phyloP scores from a whole-genome alignment of 2,888 invertebrate species.

The Drosophila setosimentum region DNA sequence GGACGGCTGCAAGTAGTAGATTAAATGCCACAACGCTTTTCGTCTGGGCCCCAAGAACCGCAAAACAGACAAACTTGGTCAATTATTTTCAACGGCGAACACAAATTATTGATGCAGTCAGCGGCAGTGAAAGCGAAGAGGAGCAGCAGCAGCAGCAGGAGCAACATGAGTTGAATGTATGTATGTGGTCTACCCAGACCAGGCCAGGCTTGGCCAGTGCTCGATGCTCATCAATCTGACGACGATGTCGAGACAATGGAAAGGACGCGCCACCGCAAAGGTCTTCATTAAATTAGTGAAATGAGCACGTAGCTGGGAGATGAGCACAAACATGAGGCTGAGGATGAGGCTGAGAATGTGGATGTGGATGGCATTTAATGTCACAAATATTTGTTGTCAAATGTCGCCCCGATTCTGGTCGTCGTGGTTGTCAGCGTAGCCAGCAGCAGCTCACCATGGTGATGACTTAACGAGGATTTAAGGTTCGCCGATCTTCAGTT shows the following conservation, averaged over 20 bases:
- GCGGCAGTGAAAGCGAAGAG: slow-evolving; percentile 48
- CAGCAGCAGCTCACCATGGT: slow-evolving; percentile 54
- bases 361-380: slow-evolving; percentile 65
- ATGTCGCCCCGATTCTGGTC: slow-evolving; percentile 60
- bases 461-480: slow-evolving; percentile 77
- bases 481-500: slow-evolving; percentile 2
- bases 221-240: slow-evolving; percentile 72
- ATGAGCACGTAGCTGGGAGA: slow-evolving; percentile 63
- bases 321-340: slow-evolving; percentile 20
- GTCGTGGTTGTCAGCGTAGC: slow-evolving; percentile 52
- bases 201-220: slow-evolving; percentile 47
- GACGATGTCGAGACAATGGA: slow-evolving; percentile 67
- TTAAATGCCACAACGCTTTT: slow-evolving; percentile 73
- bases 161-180: slow-evolving; percentile 14
- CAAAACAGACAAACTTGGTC: slow-evolving; percentile 82
- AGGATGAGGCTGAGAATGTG: slow-evolving; percentile 18
- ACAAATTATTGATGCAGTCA: slow-evolving; percentile 81
- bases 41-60: slow-evolving; percentile 57
- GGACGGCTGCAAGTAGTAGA: slow-evolving; percentile 72
- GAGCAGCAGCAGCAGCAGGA: slow-evolving; percentile 9
- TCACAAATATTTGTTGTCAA: slow-evolving; percentile 81
- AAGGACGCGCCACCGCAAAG: slow-evolving; percentile 73
- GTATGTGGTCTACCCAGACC: slow-evolving; percentile 50
- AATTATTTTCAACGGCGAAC: slow-evolving; percentile 81
- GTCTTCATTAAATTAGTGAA: slow-evolving; percentile 83